Evolutionary conservation across 2,888 invertebrate species (phyloP), one percentile per base, ranked within the genome.

Genomic region (Euplexia lucipara): DNA sequence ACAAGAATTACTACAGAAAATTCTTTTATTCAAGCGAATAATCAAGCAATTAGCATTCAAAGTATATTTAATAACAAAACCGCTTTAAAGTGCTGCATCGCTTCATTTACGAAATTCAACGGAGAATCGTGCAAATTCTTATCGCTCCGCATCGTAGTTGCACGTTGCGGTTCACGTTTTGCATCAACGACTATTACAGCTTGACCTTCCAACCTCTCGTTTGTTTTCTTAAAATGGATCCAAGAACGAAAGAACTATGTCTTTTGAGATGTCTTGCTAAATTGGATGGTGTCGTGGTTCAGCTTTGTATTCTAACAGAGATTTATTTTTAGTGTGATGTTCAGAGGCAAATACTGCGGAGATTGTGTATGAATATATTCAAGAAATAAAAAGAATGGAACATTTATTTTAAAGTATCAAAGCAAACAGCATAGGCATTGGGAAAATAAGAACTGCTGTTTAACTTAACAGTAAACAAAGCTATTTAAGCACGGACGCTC

Each of bases 101-200:
- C 78, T 82, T 76, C 78, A 76, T 78, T 70, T 71, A 71, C 73
- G 51, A 74, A 68, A 70, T 53, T 56, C 69, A 66, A 62, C 64
- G 70, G 67, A 81, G 86, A 90, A 86, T 93, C 93, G 92, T 93
- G 93, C 90, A 83, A 87, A 88, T 86, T 84, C 86, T 90, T 92
- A 93, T 94, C 92, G 79, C 81, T 26, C 26, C 63, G 79, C 85
- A 92, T 92, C 92, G 81, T 82, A 82, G 83, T 64, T 77, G 87
- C 91, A 91, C 92, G 91, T 88, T 86, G 87, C 64, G 69, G 74
- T 88, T 88, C 85, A 84, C 86, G 87, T 88, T 90, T 88, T 85
- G 84, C 81, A 85, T 82, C 78, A 61, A 61, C 64, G 47, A 60
- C 81, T 77, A 81, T 64, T 51, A 48, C 54, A 62, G 51, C 32